A percentile compares a stretch with the other conserved stretches of the same genome.
Evolutionary conservation across 2,888 invertebrate species (phyloP).

Genomic region (Orthonychiurus folsomi): DNA sequence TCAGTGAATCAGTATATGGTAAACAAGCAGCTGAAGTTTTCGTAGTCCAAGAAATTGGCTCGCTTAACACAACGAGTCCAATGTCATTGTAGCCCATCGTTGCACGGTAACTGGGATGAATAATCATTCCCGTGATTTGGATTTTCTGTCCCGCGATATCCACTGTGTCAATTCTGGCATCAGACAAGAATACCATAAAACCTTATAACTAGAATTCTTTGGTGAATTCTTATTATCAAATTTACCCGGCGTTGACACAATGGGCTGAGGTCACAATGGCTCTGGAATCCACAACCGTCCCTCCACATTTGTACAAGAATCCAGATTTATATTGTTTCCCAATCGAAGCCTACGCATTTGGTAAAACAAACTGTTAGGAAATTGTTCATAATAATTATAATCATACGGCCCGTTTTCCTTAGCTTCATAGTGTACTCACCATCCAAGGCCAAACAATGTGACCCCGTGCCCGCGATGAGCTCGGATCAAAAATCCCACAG

Average conservation of each 20-base stretch:
- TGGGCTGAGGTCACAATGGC: not conserved
- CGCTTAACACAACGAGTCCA: not conserved
- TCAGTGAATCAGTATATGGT: not conserved
- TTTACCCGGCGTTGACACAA: not conserved
- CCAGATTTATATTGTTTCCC: not conserved
- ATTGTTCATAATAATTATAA: not conserved
- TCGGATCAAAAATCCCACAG: conserved; percentile 4
- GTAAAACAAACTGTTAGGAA: not conserved
- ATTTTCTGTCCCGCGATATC: not conserved
- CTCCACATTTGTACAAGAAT: conserved; percentile 4
- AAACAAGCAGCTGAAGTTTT: not conserved
- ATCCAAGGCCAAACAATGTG: conserved; percentile 6
- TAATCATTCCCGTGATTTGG: not conserved
- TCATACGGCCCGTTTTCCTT: not conserved
- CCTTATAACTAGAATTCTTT: too few relatives aligned
- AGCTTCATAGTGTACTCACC: not conserved
- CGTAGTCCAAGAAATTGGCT: not conserved
- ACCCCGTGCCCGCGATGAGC: not conserved
- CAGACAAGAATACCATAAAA: too few relatives aligned
- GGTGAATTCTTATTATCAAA: not conserved
- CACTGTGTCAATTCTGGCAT: not conserved
- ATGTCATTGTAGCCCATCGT: conserved; percentile 5
- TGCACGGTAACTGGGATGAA: conserved; percentile 2
- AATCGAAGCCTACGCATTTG: not conserved
- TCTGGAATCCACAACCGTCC: not conserved